Percentiles rank a stretch among this genome's conserved stretches.
These are phyloP conservation scores for Merops nubicus DNA, from an alignment of 2,113 vertebrate genomes.

Conservation along the genomic window DNA sequence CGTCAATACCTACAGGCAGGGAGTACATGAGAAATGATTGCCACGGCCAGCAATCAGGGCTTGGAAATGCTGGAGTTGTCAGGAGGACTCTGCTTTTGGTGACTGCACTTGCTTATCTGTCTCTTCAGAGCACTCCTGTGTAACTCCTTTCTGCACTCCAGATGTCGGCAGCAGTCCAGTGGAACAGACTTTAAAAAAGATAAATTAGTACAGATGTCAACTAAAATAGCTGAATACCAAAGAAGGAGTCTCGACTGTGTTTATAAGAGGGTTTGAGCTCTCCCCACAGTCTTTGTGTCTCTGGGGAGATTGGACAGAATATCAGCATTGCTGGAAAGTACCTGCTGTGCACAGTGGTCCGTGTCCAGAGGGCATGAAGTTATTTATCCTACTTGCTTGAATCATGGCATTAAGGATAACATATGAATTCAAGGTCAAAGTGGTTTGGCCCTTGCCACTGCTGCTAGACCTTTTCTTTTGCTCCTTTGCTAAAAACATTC, in stretches of 20 bases:
- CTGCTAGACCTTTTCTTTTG: neutral
- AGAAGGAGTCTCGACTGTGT: neutral
- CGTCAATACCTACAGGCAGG: constrained; percentile 24
- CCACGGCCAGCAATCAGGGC: neutral
- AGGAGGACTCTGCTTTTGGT: neutral
- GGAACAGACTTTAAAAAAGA: constrained; percentile 12
- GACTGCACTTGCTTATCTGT: constrained; percentile 25
- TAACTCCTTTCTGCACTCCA: constrained; percentile 17
- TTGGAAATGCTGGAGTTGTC: constrained; percentile 52
- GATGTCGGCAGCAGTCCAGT: neutral
- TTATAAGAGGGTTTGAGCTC: constrained; percentile 10
- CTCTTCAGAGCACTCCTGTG: neutral
- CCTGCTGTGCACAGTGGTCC: neutral
- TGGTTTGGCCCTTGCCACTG: neutral
- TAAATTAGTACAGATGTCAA: constrained; percentile 41
- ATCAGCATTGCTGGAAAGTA: neutral
- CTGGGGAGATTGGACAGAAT: neutral
- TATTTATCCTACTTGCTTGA: constrained; percentile 33
- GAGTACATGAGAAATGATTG: constrained; percentile 48
- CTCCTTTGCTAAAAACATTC: neutral
- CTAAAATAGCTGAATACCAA: constrained; percentile 38
- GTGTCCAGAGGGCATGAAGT: constrained; percentile 32
- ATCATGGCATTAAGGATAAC: constrained; percentile 7
- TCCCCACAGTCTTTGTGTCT: neutral
- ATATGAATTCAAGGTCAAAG: constrained; percentile 17